These are phyloP conservation scores for Phylloscopus whistleri DNA, from an alignment of 2,113 vertebrate genomes.

Conservation along the genomic window DNA sequence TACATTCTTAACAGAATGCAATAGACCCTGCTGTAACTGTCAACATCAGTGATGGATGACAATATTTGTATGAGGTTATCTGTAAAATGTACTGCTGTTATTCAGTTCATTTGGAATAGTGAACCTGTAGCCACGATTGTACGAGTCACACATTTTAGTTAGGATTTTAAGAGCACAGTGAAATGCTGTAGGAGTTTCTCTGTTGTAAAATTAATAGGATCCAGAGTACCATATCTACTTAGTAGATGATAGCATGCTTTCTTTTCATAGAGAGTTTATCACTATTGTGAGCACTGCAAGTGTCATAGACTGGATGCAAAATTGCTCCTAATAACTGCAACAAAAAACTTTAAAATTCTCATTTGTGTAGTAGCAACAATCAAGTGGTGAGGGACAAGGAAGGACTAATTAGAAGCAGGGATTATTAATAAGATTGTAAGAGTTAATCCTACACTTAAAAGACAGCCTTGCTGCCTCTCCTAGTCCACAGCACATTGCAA, in stretches of 20 bases:
- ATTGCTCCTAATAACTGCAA: conserved; percentile 28
- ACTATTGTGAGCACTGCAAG: conserved; percentile 21
- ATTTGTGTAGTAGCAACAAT: not conserved
- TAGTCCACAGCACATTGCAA: not conserved
- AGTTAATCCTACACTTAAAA: not conserved
- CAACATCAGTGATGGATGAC: conserved; percentile 53
- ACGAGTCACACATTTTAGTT: conserved; percentile 61
- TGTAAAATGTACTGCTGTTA: conserved; percentile 61
- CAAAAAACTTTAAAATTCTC: not conserved
- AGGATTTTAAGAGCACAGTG: conserved; percentile 65
- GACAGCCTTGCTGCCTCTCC: not conserved
- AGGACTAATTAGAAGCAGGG: not conserved
- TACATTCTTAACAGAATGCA: conserved; percentile 67
- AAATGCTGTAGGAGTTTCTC: conserved; percentile 63
- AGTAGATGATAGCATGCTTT: conserved; percentile 40
- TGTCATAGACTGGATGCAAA: conserved; percentile 13
- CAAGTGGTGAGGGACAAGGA: not conserved
- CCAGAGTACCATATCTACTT: conserved; percentile 39
- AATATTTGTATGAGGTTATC: conserved; percentile 55
- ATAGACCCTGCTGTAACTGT: conserved; percentile 61
- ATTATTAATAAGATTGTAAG: not conserved
- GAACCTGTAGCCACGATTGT: conserved; percentile 62
- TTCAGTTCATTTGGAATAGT: conserved; percentile 70
- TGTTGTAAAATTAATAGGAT: conserved; percentile 65
- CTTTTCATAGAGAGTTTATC: conserved; percentile 47